Evolutionary conservation across 2,888 invertebrate genomes (phyloP), one percentile per base, ranked within the genome.

Genomic region (Cryptus armator): DNA sequence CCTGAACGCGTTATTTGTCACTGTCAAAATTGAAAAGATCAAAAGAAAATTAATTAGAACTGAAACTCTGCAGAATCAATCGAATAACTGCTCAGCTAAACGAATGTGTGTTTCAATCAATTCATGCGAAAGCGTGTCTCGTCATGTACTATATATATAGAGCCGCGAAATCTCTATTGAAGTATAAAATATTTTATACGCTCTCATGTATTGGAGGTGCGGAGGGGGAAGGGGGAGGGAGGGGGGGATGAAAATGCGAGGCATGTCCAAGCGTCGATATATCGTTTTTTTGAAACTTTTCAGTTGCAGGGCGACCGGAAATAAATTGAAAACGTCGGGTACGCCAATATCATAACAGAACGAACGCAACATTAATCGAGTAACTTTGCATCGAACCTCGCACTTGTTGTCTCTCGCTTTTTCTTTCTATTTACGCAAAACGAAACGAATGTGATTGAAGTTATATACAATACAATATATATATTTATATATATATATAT

Each of bases 301-400:
- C 74, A 84, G 29, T 70, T 19, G 67, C 70, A 70, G 67, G 75
- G 19, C 56, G 53, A n/a, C 67, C 59, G 64, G 66, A 62, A 24
- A 48, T 72, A 79, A 85, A 86, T 85, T 78, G 86, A 78, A 85
- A 75, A 74, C 81, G 84, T 83, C 75, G 77, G 67, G 72, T 68
- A 74, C 75, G 44, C 75, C 77, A 78, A 83, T 83, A 83, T 75
- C 53, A 81, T 87, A 87, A 81, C 64, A 82, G 67, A 86, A 66
- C 86, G 79, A 86, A 71, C 77, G 83, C 86, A 85, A 84, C 84
- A 84, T 85, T 85, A 86, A 88, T 87, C 83, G 84, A 87, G 81
- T 88, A 86, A 86, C 85, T 86, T 88, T 80, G 53, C 81, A 77
- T 59, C 71, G 59, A 59, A 72, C 67, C 10, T 24, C 37, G 43